Conservation (phyloP, 2,888 invertebrate genomes). For the Fragum whitleyi region DNA sequence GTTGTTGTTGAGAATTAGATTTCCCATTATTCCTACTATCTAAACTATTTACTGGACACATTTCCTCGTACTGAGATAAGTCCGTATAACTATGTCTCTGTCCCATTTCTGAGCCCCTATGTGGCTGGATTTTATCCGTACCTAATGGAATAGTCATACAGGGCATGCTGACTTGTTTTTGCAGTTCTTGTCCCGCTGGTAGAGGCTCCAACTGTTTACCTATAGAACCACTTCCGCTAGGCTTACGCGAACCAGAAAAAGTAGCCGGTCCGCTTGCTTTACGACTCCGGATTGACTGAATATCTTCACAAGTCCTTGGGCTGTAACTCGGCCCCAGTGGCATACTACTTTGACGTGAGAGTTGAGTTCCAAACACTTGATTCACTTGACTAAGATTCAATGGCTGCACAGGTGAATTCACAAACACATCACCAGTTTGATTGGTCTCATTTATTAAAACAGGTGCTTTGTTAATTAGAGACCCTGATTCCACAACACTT, state of each 20-base stretch:
- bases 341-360: slow-evolving; percentile 55
- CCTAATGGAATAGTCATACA: slow-evolving; percentile 60
- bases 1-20: slow-evolving; percentile 63
- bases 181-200: slow-evolving; percentile 59
- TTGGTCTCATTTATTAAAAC: not conserved
- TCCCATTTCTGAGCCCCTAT: slow-evolving; percentile 30
- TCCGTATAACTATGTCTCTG: slow-evolving; percentile 76
- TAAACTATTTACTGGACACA: slow-evolving; percentile 67
- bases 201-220: slow-evolving; percentile 36
- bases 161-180: slow-evolving; percentile 67
- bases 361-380: slow-evolving; percentile 8
- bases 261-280: slow-evolving; percentile 59
- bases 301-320: slow-evolving; percentile 29
- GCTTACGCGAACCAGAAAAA: slow-evolving; percentile 16
- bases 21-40: slow-evolving; percentile 32
- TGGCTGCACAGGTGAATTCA: slow-evolving; percentile 12
- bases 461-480: not conserved
- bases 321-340: slow-evolving; percentile 40
- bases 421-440: slow-evolving; percentile 6
- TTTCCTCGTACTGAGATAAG: slow-evolving; percentile 73
- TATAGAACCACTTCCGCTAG: slow-evolving; percentile 28
- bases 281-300: slow-evolving; percentile 39
- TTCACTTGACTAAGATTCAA: slow-evolving; percentile 10
- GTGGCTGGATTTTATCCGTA: slow-evolving; percentile 13
- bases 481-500: not conserved